phyloP scores from a whole-genome alignment of 2,888 invertebrate species.

The Hirtodrosophila trivittata region DNA sequence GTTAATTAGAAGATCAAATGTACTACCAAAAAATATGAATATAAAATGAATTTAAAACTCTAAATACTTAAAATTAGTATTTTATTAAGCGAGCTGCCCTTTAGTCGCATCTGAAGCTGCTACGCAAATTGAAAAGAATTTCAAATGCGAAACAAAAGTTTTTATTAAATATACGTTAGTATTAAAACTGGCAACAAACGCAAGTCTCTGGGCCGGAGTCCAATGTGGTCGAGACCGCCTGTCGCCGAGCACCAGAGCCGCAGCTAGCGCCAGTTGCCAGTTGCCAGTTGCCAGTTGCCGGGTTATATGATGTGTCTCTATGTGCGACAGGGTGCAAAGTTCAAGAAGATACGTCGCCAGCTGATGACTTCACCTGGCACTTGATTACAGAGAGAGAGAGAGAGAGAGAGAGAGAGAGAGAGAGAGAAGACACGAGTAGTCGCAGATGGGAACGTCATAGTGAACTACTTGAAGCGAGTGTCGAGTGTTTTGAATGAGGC shows the following conservation, averaged over 20 bases:
- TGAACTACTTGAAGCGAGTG: conserved; percentile 34
- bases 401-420: too few relatives aligned
- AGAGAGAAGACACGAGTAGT: too few relatives aligned
- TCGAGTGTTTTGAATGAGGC: conserved; percentile 31
- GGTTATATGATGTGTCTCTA: conserved; percentile 18
- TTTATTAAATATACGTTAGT: conserved; percentile 2
- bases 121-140: conserved; percentile 6
- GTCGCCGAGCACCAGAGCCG: conserved; percentile 17
- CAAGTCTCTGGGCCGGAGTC: conserved; percentile 48
- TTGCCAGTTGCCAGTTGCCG: too few relatives aligned
- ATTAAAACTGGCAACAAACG: conserved; percentile 7
- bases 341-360: conserved; percentile 20
- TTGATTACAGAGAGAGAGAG: neutral
- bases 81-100: too few relatives aligned
- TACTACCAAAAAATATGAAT: neutral
- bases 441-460: conserved; percentile 19
- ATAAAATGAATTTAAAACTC: conserved; percentile 13
- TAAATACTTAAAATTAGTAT: conserved; percentile 19
- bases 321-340: conserved; percentile 36
- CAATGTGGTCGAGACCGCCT: conserved; percentile 31
- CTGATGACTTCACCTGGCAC: conserved; percentile 25
- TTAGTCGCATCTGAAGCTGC: too few relatives aligned
- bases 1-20: conserved; percentile 5
- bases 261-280: too few relatives aligned
- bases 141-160: conserved; percentile 1